Conservation (phyloP, 1,140 invertebrate genomes). For the Drosophila biarmipes region DNA sequence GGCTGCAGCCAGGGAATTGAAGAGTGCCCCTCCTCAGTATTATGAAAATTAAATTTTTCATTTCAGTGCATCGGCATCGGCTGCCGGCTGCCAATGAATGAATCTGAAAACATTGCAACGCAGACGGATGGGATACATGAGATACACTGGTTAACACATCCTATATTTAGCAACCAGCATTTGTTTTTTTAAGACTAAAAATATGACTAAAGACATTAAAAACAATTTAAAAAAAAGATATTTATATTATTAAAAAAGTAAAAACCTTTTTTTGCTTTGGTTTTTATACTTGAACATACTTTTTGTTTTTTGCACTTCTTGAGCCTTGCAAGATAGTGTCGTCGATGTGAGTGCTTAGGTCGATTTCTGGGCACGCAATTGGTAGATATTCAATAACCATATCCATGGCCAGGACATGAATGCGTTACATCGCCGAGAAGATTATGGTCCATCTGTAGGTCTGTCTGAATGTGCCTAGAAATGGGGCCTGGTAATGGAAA, state of each 20-base stretch:
- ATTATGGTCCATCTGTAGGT: conserved; percentile 23
- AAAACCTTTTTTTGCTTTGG: no score
- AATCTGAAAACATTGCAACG: conserved; percentile 47
- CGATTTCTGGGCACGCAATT: conserved; percentile 49
- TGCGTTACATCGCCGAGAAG: conserved; percentile 36
- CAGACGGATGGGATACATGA: neutral
- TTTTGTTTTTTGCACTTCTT: no score
- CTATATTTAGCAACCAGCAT: neutral
- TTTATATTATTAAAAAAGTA: neutral
- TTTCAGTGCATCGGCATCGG: conserved; percentile 69
- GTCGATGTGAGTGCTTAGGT: conserved; percentile 42
- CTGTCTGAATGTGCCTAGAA: neutral
- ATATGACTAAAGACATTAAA: neutral
- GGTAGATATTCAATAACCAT: conserved; percentile 62
- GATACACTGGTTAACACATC: conserved; percentile 2
- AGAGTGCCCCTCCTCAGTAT: conserved; percentile 66
- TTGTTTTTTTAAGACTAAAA: neutral
- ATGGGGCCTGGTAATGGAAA: conserved; percentile 35
- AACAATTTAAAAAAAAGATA: neutral
- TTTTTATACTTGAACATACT: no score
- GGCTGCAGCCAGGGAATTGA: conserved; percentile 26
- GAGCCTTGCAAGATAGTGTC: conserved; percentile 4
- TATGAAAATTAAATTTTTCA: conserved; percentile 83
- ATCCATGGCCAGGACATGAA: conserved; percentile 27
- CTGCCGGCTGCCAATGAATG: conserved; percentile 53